These are phyloP conservation scores for Sesamia nonagrioides DNA, from an alignment of 1,140 invertebrate species.

Conservation along the genomic window DNA sequence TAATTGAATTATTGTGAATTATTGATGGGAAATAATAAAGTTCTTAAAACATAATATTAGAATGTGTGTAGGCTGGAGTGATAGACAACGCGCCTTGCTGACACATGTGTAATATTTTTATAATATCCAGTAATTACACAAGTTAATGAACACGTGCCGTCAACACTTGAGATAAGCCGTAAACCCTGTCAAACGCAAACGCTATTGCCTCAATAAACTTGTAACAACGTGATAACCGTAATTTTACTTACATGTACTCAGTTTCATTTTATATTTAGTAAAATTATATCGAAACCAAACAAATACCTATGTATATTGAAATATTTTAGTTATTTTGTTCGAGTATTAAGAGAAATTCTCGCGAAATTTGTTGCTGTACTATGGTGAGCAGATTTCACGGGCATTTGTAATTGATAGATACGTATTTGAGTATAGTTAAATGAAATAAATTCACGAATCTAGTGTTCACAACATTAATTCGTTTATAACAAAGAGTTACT, in stretches of 20 bases:
- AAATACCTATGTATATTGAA: background rate
- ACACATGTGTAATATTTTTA: background rate
- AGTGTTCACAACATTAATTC: too few species aligned
- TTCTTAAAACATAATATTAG: too few species aligned
- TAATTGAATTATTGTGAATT: too few species aligned
- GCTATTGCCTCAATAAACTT: slow-evolving; percentile 17
- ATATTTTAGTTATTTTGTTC: too few species aligned
- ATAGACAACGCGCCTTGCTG: background rate
- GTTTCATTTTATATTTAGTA: background rate
- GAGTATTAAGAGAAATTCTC: too few species aligned
- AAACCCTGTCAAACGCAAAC: slow-evolving; percentile 6
- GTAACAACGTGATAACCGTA: background rate
- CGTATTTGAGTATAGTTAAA: too few species aligned
- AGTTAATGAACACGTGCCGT: background rate
- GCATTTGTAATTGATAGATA: too few species aligned
- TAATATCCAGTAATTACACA: slow-evolving; percentile 7
- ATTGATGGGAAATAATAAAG: too few species aligned
- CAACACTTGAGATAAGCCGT: slow-evolving; percentile 7
- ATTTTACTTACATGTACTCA: background rate
- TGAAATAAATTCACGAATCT: too few species aligned
- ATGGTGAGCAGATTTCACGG: too few species aligned
- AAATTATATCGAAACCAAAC: background rate
- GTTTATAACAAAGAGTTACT: too few species aligned
- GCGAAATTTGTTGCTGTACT: too few species aligned
- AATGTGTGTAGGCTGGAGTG: background rate